These are phyloP conservation scores for Lerista edwardsae DNA, from an alignment of 2,797 vertebrate species.

Conservation along the genomic window DNA sequence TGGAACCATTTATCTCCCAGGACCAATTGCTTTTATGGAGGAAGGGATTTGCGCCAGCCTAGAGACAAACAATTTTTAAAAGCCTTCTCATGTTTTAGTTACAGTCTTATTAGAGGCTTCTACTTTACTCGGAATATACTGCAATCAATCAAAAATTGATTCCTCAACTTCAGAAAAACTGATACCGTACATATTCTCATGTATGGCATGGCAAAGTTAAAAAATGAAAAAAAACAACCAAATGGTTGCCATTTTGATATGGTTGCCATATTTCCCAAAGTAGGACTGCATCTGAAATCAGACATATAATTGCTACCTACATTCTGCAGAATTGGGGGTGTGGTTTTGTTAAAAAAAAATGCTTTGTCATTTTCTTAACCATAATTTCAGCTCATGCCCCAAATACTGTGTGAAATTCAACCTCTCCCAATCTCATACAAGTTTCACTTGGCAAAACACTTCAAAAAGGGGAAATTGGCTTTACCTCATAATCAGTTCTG, in stretches of 20 bases:
- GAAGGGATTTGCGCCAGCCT: too few species aligned
- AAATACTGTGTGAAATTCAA: neutral
- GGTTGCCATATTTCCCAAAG: neutral
- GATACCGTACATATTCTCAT: neutral
- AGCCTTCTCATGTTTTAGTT: too few species aligned
- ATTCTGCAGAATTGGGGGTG: neutral
- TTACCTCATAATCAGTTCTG: neutral
- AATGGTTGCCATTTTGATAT: neutral
- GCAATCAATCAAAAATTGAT: neutral
- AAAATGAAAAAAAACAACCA: neutral
- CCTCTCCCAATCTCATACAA: neutral
- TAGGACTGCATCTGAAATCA: neutral
- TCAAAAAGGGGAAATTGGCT: neutral
- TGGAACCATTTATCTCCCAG: too few species aligned
- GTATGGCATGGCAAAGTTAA: neutral
- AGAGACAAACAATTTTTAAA: too few species aligned
- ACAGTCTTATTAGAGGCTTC: neutral
- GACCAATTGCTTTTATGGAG: too few species aligned
- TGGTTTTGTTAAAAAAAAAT: neutral
- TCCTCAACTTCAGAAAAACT: neutral
- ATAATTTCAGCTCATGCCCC: neutral
- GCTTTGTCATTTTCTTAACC: neutral
- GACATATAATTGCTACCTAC: neutral
- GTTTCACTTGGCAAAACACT: slow-evolving; percentile 9
- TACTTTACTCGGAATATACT: neutral